phyloP scores from a whole-genome alignment of 2,797 vertebrate genomes.

The Pantherophis alleghaniensis region DNA sequence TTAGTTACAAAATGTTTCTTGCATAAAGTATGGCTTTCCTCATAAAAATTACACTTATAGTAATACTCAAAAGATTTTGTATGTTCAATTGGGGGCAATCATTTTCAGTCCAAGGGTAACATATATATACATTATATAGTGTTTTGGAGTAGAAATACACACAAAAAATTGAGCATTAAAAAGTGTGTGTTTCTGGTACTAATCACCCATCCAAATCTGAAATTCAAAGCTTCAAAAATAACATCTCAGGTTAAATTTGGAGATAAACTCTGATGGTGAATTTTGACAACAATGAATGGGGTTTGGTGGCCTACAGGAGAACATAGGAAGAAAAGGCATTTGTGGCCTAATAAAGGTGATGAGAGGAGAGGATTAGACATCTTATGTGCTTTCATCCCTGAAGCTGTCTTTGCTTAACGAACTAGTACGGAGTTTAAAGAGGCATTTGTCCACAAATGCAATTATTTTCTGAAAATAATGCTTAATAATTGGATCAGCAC shows the following conservation, averaged over 20 bases:
- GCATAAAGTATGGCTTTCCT: neutral
- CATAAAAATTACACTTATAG: neutral
- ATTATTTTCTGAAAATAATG: neutral
- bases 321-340: neutral
- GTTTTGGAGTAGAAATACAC: neutral
- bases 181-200: neutral
- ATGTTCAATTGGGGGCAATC: neutral
- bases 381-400: neutral
- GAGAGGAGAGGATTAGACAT: neutral
- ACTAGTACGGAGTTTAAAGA: neutral
- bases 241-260: neutral
- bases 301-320: neutral
- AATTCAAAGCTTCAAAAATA: neutral
- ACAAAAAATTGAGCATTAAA: neutral
- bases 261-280: neutral
- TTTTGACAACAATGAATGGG: neutral
- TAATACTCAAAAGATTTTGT: neutral
- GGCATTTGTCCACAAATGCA: neutral
- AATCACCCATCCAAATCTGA: neutral
- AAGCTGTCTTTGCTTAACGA: neutral
- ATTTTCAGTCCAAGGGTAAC: neutral
- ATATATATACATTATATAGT: neutral
- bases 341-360: neutral
- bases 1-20: neutral
- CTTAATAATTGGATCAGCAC: neutral